Evolutionary conservation across 2,113 vertebrate species (phyloP).

Genomic region (Caranx ignobilis): DNA sequence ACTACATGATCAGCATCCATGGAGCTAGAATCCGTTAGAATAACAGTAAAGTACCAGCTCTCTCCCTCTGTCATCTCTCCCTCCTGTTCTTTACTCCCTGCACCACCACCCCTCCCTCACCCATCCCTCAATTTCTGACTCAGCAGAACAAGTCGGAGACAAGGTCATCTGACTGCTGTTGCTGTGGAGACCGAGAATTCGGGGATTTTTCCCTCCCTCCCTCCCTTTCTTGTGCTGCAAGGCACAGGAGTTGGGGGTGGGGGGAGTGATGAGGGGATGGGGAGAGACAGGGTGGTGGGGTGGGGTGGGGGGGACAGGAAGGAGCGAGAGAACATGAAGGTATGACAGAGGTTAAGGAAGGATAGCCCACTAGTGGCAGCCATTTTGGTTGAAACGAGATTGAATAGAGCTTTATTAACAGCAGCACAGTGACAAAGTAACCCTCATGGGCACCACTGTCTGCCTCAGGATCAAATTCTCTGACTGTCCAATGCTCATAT

Average conservation of each 20-base stretch:
- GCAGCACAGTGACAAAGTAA: constrained; percentile 47
- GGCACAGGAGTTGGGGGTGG: constrained; percentile 15
- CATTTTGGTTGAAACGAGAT: constrained; percentile 76
- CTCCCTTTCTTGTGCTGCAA: constrained; percentile 62
- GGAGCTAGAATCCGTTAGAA: constrained; percentile 21
- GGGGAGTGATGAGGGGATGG: neutral
- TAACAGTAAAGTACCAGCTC: constrained; percentile 31
- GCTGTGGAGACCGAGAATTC: constrained; percentile 78
- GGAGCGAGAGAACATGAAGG: constrained; percentile 42
- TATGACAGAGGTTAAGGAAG: constrained; percentile 78
- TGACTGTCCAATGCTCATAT: constrained; percentile 5
- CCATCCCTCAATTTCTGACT: constrained; percentile 81
- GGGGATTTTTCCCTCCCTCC: constrained; percentile 60
- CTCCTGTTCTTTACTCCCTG: constrained; percentile 34
- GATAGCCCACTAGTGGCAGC: constrained; percentile 69
- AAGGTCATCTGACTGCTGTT: constrained; percentile 86
- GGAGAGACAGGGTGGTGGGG: neutral
- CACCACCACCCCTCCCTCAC: constrained; percentile 39
- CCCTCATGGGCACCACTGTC: constrained; percentile 22
- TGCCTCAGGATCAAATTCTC: constrained; percentile 33
- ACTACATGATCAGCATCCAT: constrained; percentile 33
- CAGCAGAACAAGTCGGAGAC: constrained; percentile 82
- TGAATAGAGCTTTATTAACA: constrained; percentile 77
- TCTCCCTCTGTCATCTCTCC: constrained; percentile 39
- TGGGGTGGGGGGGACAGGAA: neutral